Evolutionary conservation across 2,113 vertebrate genomes (phyloP), one percentile per base, ranked within the genome.

Genomic region (Clupea harengus): DNA sequence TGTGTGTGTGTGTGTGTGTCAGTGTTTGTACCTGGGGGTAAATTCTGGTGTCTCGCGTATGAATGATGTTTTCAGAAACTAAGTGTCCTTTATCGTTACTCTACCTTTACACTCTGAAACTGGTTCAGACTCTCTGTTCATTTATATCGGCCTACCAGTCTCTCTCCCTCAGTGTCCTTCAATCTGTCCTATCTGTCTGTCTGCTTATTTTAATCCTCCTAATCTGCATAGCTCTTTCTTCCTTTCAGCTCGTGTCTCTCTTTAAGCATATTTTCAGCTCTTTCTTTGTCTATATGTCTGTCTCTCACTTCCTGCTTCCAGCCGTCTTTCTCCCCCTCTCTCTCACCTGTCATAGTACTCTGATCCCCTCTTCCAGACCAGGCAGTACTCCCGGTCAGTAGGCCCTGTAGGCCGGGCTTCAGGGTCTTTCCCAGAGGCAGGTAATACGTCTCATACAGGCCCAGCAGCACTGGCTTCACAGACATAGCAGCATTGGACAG

Each of bases 401-500:
- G 92, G 25, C 98, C 98, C 90, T 99, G 98, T 17, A 99, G 95
- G 85, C 98, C 98, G 86, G 98, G 98, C 86, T 99, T 99, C 87
- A 99, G 89, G 0, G 98, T 99, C 94, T 99, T 99, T 49, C 98
- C 98, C 93, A 99, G 92, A 86, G 97, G 98, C 82, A 99, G 91
- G 90, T 99, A 99, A 93, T 99, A 99, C 44, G 96, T 97, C 92
- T 99, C 98, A 92, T 99, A 99, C 81, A 99, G 95, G 88, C 97
- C 97, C 87, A 99, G 89, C 87, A 99, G 93, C 0, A 95, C 97
- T 86, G 98, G 98, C 91, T 99, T 99, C 87, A 99, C 98, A 87
- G 98, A 99, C 98, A 99, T 99, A 20, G 98, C 98, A 57, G 98
- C 98, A 91, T 99, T 99, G 92, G 97, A 97, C 91, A 99, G 97